Conservation (phyloP, 2,797 vertebrate genomes). For the Phataginus tricuspis region DNA sequence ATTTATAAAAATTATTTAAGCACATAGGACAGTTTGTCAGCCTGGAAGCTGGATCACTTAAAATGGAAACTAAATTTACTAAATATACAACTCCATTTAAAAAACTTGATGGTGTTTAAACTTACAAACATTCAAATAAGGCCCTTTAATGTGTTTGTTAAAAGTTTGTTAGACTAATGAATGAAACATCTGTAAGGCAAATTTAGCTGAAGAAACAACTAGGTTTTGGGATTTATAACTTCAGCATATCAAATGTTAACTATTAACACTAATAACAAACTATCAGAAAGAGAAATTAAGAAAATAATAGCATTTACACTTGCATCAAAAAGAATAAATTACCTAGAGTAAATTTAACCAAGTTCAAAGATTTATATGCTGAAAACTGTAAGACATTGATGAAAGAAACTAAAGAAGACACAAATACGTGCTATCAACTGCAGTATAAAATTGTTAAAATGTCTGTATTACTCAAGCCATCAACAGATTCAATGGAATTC, state of each 20-base stretch:
- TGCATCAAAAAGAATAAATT: background rate
- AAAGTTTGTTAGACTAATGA: constrained; percentile 16
- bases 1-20: constrained; percentile 21
- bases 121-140: constrained; percentile 18
- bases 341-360: background rate
- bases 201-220: background rate
- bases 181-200: background rate
- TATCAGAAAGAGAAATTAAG: background rate
- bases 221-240: background rate
- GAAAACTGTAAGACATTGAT: background rate
- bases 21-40: background rate
- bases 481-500: background rate
- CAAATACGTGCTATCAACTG: background rate
- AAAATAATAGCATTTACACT: background rate
- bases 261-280: background rate
- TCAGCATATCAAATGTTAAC: background rate
- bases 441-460: background rate
- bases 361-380: background rate
- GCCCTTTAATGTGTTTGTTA: background rate
- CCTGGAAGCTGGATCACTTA: background rate
- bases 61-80: background rate
- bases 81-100: background rate
- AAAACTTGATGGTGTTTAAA: background rate
- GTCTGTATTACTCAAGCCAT: background rate
- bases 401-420: background rate